Percentiles rank a stretch among this genome's conserved stretches.
These are phyloP conservation scores for Hyles lineata DNA, from an alignment of 2,888 invertebrate genomes.

Conservation along the genomic window DNA sequence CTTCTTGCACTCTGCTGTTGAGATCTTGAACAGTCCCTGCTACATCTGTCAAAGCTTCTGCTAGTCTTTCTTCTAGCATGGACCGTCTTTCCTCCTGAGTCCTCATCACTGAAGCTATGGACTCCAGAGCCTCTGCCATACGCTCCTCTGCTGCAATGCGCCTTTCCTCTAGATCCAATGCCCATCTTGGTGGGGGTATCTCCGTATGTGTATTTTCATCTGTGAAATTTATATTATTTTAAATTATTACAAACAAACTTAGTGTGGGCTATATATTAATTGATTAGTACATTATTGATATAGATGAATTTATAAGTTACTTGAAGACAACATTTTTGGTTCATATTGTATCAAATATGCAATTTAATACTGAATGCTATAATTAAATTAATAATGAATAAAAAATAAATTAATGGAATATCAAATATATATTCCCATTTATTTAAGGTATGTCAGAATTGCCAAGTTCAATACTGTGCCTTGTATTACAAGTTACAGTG, in stretches of 20 bases:
- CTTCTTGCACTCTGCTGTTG: constrained; percentile 66
- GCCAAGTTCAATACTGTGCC: not conserved
- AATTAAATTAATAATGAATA: too few species aligned
- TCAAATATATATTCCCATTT: too few species aligned
- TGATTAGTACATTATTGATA: too few species aligned
- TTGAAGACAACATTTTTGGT: too few species aligned
- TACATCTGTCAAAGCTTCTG: constrained; percentile 63
- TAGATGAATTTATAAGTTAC: too few species aligned
- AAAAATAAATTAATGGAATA: too few species aligned
- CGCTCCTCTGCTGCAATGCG: constrained; percentile 72
- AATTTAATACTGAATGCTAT: too few species aligned
- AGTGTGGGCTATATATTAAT: not conserved
- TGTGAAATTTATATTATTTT: not conserved
- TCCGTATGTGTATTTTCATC: constrained; percentile 15
- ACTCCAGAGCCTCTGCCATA: constrained; percentile 68
- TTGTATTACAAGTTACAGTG: too few species aligned
- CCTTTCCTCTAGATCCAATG: constrained; percentile 69
- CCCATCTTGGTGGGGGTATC: constrained; percentile 74
- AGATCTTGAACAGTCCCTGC: constrained; percentile 70
- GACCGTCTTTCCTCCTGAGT: constrained; percentile 65
- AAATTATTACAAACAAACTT: not conserved
- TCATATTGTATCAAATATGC: too few species aligned
- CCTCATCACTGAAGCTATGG: constrained; percentile 65
- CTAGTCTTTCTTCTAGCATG: constrained; percentile 63
- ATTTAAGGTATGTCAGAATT: too few species aligned